phyloP scores from a whole-genome alignment of 2,797 vertebrate species.

The Heteromormyrus szaboi region DNA sequence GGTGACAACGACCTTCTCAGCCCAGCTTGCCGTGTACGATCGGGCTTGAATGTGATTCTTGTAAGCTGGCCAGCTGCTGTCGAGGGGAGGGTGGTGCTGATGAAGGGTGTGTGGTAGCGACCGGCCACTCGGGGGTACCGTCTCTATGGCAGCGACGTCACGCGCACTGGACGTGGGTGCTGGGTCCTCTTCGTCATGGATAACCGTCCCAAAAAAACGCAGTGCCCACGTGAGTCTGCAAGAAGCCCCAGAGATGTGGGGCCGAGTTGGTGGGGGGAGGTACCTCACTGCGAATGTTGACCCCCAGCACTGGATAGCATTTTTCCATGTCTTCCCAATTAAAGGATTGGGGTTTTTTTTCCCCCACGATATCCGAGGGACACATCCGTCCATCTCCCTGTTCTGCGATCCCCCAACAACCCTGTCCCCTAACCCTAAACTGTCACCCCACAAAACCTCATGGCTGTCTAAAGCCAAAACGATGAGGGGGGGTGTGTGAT shows the following conservation, averaged over 20 bases:
- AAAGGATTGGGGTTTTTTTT: background rate
- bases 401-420: background rate
- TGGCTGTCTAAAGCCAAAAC: background rate
- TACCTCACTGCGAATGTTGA: background rate
- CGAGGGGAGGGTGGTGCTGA: background rate
- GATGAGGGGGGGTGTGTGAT: background rate
- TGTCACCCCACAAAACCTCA: conserved; percentile 27
- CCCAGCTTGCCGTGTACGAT: background rate
- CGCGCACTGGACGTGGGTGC: background rate
- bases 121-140: background rate
- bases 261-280: background rate
- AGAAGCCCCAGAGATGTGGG: background rate
- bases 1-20: background rate
- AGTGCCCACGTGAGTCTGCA: background rate
- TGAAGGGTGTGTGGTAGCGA: background rate
- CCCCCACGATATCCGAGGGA: background rate
- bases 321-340: too few species aligned
- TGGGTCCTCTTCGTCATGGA: background rate
- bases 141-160: background rate
- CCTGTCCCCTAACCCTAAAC: conserved; percentile 26
- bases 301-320: background rate
- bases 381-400: conserved; percentile 25
- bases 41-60: background rate
- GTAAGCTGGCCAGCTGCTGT: background rate
- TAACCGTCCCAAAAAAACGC: background rate